Evolutionary conservation across 2,888 invertebrate species (phyloP).

Genomic region (Calameuta pallipes): DNA sequence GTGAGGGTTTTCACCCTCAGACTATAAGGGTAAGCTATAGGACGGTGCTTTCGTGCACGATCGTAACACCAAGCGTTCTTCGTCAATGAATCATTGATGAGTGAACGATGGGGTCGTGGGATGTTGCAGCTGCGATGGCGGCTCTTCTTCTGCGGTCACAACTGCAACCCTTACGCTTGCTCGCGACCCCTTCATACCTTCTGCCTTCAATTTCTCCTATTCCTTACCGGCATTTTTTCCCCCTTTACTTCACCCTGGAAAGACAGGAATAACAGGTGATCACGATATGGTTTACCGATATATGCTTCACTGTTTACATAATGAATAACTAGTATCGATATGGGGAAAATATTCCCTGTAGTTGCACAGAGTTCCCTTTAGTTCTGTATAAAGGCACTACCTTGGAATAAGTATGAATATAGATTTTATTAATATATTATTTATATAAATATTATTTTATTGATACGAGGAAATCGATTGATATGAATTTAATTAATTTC

Average conservation of each 20-base stretch:
- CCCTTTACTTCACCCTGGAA: slow-evolving; percentile 21
- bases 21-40: not conserved
- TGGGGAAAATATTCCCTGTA: slow-evolving; percentile 1
- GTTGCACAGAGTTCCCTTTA: not conserved
- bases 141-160: slow-evolving; percentile 5
- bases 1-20: not conserved
- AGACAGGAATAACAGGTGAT: slow-evolving; percentile 48
- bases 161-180: slow-evolving; percentile 10
- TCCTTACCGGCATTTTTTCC: slow-evolving; percentile 6
- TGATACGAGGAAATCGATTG: not conserved
- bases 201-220: slow-evolving; percentile 13
- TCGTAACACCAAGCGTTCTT: slow-evolving; percentile 22
- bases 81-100: slow-evolving; percentile 61
- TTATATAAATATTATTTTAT: not conserved
- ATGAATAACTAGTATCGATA: slow-evolving; percentile 27
- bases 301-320: slow-evolving; percentile 38
- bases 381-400: not conserved
- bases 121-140: slow-evolving; percentile 53
- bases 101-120: slow-evolving; percentile 59
- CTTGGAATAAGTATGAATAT: not conserved
- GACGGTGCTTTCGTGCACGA: slow-evolving; percentile 1
- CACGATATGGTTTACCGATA: slow-evolving; percentile 44
- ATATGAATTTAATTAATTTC: not conserved
- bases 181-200: slow-evolving; percentile 10
- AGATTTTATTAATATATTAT: not conserved